Evolutionary conservation across 2,888 invertebrate genomes (phyloP).

Genomic region (Drosophila prolongata): DNA sequence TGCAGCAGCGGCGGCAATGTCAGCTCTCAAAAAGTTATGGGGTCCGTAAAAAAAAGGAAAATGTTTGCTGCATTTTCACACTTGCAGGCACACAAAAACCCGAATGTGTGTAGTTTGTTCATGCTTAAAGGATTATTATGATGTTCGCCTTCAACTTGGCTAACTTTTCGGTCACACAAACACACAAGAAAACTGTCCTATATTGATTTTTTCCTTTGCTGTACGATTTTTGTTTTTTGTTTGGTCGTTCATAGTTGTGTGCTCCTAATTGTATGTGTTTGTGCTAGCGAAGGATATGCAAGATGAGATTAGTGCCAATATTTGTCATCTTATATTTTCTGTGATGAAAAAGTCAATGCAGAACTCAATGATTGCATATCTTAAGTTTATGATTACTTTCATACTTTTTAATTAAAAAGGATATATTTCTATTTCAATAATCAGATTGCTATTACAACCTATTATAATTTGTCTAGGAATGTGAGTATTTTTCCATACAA

Average conservation of each 20-base stretch:
- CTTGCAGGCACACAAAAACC: not conserved
- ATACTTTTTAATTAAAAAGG: too few species aligned
- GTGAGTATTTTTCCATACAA: too few species aligned
- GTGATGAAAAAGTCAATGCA: not conserved
- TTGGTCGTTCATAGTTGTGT: not conserved
- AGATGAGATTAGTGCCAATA: not conserved
- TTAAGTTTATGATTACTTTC: not conserved
- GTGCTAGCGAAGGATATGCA: not conserved
- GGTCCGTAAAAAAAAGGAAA: not conserved
- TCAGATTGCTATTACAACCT: too few species aligned
- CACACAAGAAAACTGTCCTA: too few species aligned
- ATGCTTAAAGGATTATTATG: constrained; percentile 55
- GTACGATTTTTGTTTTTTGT: not conserved
- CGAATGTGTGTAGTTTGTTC: constrained; percentile 1
- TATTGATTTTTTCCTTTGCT: constrained; percentile 17
- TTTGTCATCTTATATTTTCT: not conserved
- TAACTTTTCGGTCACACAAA: constrained; percentile 18
- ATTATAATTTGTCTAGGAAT: too few species aligned
- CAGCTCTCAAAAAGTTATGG: constrained; percentile 17
- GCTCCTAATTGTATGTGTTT: not conserved
- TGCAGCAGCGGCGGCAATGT: constrained; percentile 11
- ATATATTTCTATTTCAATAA: too few species aligned
- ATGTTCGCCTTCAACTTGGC: constrained; percentile 61
- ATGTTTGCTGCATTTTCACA: constrained; percentile 13
- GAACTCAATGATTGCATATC: not conserved